Conservation (phyloP, 2,888 invertebrate genomes). For the Clepsis dumicolana region DNA sequence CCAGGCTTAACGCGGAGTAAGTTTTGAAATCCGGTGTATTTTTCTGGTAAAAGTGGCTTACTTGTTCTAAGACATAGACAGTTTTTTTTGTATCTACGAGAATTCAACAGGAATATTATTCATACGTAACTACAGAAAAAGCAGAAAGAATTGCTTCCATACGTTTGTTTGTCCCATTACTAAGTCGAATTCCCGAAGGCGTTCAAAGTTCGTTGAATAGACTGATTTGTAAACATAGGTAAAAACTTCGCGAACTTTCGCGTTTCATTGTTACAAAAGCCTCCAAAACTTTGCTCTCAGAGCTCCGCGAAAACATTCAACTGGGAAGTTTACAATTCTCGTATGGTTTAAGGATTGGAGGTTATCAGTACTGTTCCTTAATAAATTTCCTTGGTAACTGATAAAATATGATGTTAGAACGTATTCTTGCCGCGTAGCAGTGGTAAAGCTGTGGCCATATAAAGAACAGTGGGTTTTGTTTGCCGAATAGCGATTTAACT, state of each 20-base stretch:
- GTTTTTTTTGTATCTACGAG: no score
- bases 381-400: constrained; percentile 42
- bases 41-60: no score
- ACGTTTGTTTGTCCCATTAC: constrained; percentile 28
- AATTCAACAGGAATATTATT: no score
- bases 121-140: neutral
- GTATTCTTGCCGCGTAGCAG: constrained; percentile 37
- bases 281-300: constrained; percentile 37
- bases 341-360: constrained; percentile 12
- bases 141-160: neutral
- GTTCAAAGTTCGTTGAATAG: constrained; percentile 31
- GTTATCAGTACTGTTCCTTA: constrained; percentile 40
- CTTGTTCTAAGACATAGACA: no score
- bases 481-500: no score
- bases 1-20: no score
- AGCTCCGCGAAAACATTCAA: constrained; percentile 29
- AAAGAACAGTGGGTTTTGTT: no score
- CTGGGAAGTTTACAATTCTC: constrained; percentile 16
- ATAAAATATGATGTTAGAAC: constrained; percentile 42
- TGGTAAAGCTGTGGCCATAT: constrained; percentile 24
- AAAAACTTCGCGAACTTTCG: constrained; percentile 35
- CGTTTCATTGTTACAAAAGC: constrained; percentile 32
- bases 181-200: constrained; percentile 34
- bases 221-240: constrained; percentile 42
- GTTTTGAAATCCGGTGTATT: no score